phyloP scores from a whole-genome alignment of 2,113 vertebrate species.

The Onychostruthus taczanowskii region DNA sequence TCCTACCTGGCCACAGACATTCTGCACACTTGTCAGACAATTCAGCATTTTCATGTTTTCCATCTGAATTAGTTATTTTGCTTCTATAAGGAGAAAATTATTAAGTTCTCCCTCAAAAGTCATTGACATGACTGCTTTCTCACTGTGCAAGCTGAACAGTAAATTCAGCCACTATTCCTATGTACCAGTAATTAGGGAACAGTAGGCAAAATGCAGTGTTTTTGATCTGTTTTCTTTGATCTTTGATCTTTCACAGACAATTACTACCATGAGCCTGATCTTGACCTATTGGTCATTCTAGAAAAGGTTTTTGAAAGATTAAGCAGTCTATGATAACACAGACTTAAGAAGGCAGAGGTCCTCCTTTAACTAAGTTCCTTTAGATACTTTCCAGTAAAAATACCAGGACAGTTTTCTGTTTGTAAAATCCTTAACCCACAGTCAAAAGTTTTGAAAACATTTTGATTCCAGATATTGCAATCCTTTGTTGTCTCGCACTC shows the following conservation, averaged over 20 bases:
- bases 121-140: background rate
- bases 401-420: background rate
- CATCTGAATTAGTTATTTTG: background rate
- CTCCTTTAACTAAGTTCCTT: background rate
- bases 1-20: background rate
- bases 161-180: background rate
- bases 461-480: background rate
- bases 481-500: background rate
- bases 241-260: background rate
- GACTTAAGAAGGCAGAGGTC: background rate
- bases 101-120: background rate
- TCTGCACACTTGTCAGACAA: background rate
- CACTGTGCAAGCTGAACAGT: rapidly evolving
- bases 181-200: background rate
- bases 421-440: background rate
- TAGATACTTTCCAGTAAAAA: background rate
- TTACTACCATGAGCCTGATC: background rate
- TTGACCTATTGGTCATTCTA: background rate
- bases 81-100: background rate
- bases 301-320: background rate
- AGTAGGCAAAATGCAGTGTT: background rate
- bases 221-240: no score
- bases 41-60: background rate
- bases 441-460: background rate
- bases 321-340: background rate